These are phyloP conservation scores for Perdita meconis DNA, from an alignment of 2,888 invertebrate genomes.

Conservation along the genomic window DNA sequence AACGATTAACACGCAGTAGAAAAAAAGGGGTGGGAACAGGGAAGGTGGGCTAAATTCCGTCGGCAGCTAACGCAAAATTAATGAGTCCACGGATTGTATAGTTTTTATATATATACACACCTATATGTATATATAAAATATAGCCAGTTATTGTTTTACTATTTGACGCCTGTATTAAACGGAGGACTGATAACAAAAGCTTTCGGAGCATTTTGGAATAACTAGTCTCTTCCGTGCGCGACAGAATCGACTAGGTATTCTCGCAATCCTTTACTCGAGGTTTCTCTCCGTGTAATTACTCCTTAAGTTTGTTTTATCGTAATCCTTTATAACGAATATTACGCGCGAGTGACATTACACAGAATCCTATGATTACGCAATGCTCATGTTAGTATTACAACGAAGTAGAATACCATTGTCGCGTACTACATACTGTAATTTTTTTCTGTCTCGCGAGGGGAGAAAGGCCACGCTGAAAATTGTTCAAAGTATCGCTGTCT, in stretches of 20 bases:
- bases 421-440: conserved; percentile 71
- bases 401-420: conserved; percentile 78
- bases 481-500: conserved; percentile 56
- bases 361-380: conserved; percentile 79
- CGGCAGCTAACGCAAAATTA: conserved; percentile 75
- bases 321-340: conserved; percentile 76
- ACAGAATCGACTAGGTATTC: conserved; percentile 27
- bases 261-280: conserved; percentile 30
- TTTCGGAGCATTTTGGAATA: conserved; percentile 17
- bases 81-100: conserved; percentile 77
- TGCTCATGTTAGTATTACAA: conserved; percentile 83
- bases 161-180: conserved; percentile 70
- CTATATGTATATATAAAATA: conserved; percentile 72
- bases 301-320: conserved; percentile 76
- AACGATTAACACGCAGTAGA: conserved; percentile 30
- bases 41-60: conserved; percentile 63
- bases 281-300: conserved; percentile 65
- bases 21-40: conserved; percentile 14
- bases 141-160: conserved; percentile 78
- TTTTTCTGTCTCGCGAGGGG: conserved; percentile 47
- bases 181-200: conserved; percentile 48
- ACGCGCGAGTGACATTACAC: conserved; percentile 74
- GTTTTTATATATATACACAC: conserved; percentile 76
- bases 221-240: conserved; percentile 19
- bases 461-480: conserved; percentile 40